A percentile compares a stretch with the other conserved stretches of the same genome.
phyloP scores from a whole-genome alignment of 1,140 invertebrate species.

The Drosophila triauraria region DNA sequence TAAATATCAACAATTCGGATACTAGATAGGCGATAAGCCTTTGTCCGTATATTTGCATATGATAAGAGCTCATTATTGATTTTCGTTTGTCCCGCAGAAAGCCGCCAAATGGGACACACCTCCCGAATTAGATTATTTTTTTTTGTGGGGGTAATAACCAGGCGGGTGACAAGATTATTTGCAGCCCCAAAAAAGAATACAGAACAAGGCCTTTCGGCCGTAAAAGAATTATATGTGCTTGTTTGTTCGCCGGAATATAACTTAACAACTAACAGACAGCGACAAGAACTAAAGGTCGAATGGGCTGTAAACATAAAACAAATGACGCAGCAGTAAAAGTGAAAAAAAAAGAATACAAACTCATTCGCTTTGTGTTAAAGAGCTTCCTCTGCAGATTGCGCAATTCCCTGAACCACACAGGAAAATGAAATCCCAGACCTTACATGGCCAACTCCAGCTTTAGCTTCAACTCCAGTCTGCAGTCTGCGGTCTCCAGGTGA shows the following conservation, averaged over 20 bases:
- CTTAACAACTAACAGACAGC: slow-evolving; percentile 4
- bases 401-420: slow-evolving; percentile 25
- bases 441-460: slow-evolving; percentile 26
- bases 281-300: slow-evolving; percentile 61
- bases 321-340: slow-evolving; percentile 59
- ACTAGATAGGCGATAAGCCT: slow-evolving; percentile 61
- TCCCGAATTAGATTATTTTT: slow-evolving; percentile 32
- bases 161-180: slow-evolving; percentile 42
- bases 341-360: neutral
- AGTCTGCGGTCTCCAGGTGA: slow-evolving; percentile 44
- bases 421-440: slow-evolving; percentile 6
- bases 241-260: slow-evolving; percentile 18
- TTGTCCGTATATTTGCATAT: slow-evolving; percentile 70
- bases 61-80: slow-evolving; percentile 74
- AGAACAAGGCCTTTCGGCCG: slow-evolving; percentile 28
- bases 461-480: too few relatives aligned
- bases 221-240: slow-evolving; percentile 31
- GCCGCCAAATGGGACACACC: slow-evolving; percentile 48
- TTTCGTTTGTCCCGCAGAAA: slow-evolving; percentile 30
- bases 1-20: slow-evolving; percentile 50
- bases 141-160: slow-evolving; percentile 22
- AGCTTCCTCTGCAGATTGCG: slow-evolving; percentile 54
- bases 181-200: neutral
- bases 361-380: slow-evolving; percentile 44
- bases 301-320: slow-evolving; percentile 72